A percentile compares a stretch with the other conserved stretches of the same genome.
Conservation (phyloP, 2,888 invertebrate species). For the Thalpophila matura region DNA sequence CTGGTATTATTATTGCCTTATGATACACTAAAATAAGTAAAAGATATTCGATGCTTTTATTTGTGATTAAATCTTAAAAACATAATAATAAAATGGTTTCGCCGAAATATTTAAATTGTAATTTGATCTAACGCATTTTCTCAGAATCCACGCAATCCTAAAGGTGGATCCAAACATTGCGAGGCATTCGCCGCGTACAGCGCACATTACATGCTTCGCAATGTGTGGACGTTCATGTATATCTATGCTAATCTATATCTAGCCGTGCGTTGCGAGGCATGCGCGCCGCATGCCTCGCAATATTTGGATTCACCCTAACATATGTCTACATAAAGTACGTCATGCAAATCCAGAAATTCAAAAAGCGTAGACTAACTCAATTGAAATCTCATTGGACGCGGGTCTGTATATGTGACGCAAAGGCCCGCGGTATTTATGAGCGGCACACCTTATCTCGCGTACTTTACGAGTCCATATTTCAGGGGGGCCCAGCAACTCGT, state of each 20-base stretch:
- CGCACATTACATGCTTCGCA: no score
- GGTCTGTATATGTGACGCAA: constrained; percentile 61
- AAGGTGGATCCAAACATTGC: no score
- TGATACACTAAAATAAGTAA: no score
- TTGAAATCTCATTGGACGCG: constrained; percentile 73
- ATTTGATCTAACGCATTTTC: background rate
- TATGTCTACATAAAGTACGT: constrained; percentile 14
- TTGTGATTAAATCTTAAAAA: no score
- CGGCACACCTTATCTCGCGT: constrained; percentile 67
- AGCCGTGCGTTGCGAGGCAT: no score
- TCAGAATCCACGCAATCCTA: background rate
- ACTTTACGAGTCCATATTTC: constrained; percentile 61
- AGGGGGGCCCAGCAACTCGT: constrained; percentile 32
- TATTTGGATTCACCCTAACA: no score
- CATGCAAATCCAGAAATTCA: constrained; percentile 64
- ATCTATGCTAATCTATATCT: no score
- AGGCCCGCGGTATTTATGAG: constrained; percentile 73
- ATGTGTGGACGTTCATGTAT: no score
- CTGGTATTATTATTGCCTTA: no score
- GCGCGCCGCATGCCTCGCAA: no score
- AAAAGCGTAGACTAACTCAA: constrained; percentile 71
- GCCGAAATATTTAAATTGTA: background rate
- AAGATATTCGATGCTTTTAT: no score
- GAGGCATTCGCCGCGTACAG: no score
- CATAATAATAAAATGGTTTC: background rate